phyloP scores from a whole-genome alignment of 1,140 invertebrate genomes.

The Tetramorium simillimum region DNA sequence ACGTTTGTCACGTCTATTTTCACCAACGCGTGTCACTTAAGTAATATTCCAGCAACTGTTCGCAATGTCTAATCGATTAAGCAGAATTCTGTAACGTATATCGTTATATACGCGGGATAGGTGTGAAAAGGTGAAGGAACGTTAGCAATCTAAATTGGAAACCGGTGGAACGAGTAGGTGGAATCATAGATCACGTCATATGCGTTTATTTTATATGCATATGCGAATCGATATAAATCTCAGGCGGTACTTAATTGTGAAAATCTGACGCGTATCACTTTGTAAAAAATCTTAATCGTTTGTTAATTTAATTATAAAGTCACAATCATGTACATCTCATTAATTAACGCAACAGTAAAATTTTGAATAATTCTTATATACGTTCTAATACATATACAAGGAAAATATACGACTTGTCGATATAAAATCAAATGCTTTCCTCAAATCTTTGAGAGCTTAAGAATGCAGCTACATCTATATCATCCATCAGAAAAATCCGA shows the following conservation, averaged over 20 bases:
- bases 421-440: neutral
- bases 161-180: constrained; percentile 51
- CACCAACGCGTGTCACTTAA: neutral
- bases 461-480: neutral
- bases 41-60: constrained; percentile 37
- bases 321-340: neutral
- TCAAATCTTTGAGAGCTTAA: neutral
- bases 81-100: constrained; percentile 48
- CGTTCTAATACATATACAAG: neutral
- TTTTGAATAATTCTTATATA: neutral
- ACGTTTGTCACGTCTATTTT: constrained; percentile 46
- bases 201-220: constrained; percentile 1
- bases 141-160: constrained; percentile 52
- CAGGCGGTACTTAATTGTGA: constrained; percentile 23
- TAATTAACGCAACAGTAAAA: constrained; percentile 10
- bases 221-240: constrained; percentile 22
- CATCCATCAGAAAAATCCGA: neutral
- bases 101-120: constrained; percentile 32
- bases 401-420: neutral
- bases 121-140: constrained; percentile 54
- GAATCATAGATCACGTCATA: constrained; percentile 50
- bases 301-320: constrained; percentile 14
- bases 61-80: constrained; percentile 40
- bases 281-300: constrained; percentile 17
- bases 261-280: constrained; percentile 18